A percentile compares a stretch with the other conserved stretches of the same genome.
Evolutionary conservation across 2,797 vertebrate genomes (phyloP).

Genomic region (Nyctalus aviator): DNA sequence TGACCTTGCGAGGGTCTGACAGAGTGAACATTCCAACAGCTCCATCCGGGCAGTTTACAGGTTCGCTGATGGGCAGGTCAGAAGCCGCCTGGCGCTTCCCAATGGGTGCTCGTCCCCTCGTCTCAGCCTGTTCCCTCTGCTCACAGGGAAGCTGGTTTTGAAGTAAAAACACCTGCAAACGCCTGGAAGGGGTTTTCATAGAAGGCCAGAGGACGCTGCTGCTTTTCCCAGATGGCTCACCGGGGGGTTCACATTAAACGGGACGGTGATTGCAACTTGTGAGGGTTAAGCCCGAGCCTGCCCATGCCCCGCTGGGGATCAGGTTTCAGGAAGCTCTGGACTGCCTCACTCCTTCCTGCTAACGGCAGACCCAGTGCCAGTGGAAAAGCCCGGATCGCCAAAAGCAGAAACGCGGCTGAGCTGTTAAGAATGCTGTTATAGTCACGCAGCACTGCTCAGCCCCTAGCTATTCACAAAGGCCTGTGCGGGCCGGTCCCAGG

Average conservation of each 20-base stretch:
- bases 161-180: slow-evolving; percentile 64
- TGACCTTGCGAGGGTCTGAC: neutral
- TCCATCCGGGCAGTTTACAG: neutral
- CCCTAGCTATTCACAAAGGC: neutral
- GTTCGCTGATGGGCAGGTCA: fast-evolving
- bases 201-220: neutral
- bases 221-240: slow-evolving; percentile 45
- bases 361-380: fast-evolving
- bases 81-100: neutral
- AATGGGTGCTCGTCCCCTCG: neutral
- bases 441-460: neutral
- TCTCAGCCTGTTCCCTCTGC: neutral
- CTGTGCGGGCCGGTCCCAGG: neutral
- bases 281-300: neutral
- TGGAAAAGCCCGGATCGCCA: neutral
- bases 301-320: neutral
- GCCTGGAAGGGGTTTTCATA: slow-evolving; percentile 44
- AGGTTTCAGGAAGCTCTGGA: neutral
- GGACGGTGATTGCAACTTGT: neutral
- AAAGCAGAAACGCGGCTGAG: neutral
- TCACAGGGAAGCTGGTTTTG: slow-evolving; percentile 39
- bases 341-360: neutral
- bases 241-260: neutral
- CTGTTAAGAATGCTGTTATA: neutral
- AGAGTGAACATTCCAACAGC: neutral